Evolutionary conservation across 2,888 invertebrate genomes (phyloP), one percentile per base, ranked within the genome.

Genomic region (Eupsilia transversa): DNA sequence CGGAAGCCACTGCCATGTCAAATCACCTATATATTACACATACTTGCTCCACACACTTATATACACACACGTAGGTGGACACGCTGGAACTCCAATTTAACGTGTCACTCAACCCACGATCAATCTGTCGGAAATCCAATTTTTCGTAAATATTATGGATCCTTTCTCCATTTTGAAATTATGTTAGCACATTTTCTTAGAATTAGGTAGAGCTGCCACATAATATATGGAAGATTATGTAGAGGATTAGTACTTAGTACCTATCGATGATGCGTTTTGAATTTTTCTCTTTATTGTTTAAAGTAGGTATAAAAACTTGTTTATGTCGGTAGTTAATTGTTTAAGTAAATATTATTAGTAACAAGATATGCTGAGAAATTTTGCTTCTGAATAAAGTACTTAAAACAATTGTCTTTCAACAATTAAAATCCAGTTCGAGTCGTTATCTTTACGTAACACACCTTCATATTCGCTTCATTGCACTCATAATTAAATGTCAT

Each of bases 1-100:
- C 92, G 93, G 94, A 94, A 94, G 94, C 94, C 94, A 91, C 89
- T 89, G 88, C 85, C 82, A 88, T 86, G 86, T 84, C 82, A 65
- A 84, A 81, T 79, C 79, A 66, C 74, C 74, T 79, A 82, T 65
- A 75, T 76, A 23, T 41, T 41, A 72, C 70, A 60, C 63, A 81
- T n/a, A 52, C 23, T 33, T 46, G n/a, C 5, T 33, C 10, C n/a
- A 49, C 66, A 83, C 63, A 52, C 63, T 6, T 61, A 49, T n/a
- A n/a, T 27, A 38, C 49, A 75, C 59, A 43, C 49, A 72, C 52
- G 65, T 66, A 60, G 68, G 69, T 74, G 69, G 66, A 72, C 63
- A 68, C 60, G 17, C 35, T 76, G 56, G 76, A 71, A 72, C 78
- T 71, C 52, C 85, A 80, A 83, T 85, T 86, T 81, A 74, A 70